A percentile compares a stretch with the other conserved stretches of the same genome.
phyloP scores from a whole-genome alignment of 2,888 invertebrate genomes.

The Netelia inedita region DNA sequence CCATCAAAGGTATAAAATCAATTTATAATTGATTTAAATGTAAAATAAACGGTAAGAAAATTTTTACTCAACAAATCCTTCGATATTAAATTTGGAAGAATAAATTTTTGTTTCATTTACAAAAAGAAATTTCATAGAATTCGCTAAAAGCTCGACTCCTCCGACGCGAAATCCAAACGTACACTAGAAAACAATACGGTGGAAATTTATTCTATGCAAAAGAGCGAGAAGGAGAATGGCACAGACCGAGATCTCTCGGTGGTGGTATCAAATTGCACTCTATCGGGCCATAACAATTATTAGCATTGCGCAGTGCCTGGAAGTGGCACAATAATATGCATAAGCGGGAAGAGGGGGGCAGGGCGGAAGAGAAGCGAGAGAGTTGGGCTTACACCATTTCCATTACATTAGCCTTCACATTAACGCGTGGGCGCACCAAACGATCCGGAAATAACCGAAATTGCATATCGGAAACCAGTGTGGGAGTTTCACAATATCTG shows the following conservation, averaged over 20 bases:
- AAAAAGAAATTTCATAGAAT: not conserved
- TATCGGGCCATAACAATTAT: slow-evolving; percentile 82
- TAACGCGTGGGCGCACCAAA: slow-evolving; percentile 78
- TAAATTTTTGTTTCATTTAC: too few species aligned
- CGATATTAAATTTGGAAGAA: too few species aligned
- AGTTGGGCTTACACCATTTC: slow-evolving; percentile 78
- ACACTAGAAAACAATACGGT: slow-evolving; percentile 35
- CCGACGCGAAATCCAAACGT: slow-evolving; percentile 4
- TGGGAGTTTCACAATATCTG: slow-evolving; percentile 69
- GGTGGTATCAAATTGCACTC: slow-evolving; percentile 72
- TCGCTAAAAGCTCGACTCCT: slow-evolving; percentile 1
- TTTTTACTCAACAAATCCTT: too few species aligned
- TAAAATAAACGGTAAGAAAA: too few species aligned
- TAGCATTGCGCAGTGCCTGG: slow-evolving; percentile 77
- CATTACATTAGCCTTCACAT: slow-evolving; percentile 82
- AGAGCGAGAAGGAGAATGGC: slow-evolving; percentile 54
- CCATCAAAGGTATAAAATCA: too few species aligned
- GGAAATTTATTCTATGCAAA: slow-evolving; percentile 76
- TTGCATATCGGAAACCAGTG: slow-evolving; percentile 80
- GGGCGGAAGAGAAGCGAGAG: slow-evolving; percentile 1
- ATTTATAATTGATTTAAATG: too few species aligned
- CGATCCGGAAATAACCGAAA: slow-evolving; percentile 82
- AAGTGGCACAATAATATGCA: slow-evolving; percentile 83
- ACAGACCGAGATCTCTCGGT: slow-evolving; percentile 55
- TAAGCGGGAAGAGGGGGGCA: slow-evolving; percentile 67